Evolutionary conservation across 2,888 invertebrate genomes (phyloP).

Genomic region (Pachymerium ferrugineum): DNA sequence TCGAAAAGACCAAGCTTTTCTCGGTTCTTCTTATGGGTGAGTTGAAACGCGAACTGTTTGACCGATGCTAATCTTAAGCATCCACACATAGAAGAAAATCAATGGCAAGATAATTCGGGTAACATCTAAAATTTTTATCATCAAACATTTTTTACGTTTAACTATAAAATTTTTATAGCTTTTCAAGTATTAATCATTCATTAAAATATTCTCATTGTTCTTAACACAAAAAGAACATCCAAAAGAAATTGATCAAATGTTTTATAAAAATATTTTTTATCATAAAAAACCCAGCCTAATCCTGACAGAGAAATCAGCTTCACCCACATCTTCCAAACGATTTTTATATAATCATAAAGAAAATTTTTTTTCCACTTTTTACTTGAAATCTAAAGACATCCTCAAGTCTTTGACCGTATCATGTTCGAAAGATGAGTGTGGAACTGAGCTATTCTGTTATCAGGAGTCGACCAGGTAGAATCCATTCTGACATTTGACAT

Average conservation of each 20-base stretch:
- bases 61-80: constrained; percentile 1
- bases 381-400: neutral
- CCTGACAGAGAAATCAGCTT: constrained; percentile 40
- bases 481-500: constrained; percentile 16
- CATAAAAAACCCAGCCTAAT: constrained; percentile 47
- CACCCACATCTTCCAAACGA: neutral
- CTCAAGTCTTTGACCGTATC: neutral
- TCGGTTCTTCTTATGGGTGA: neutral
- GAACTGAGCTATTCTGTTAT: neutral
- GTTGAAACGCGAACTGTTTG: neutral
- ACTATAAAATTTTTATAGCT: neutral
- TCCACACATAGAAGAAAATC: neutral
- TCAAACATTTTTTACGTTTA: neutral
- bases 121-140: constrained; percentile 17
- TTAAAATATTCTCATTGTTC: neutral
- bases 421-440: neutral
- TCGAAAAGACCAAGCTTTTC: neutral
- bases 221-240: no score
- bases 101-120: neutral
- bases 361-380: neutral
- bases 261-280: no score
- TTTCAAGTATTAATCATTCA: constrained; percentile 11
- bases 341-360: neutral
- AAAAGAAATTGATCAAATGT: no score
- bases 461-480: constrained; percentile 18